A percentile compares a stretch with the other conserved stretches of the same genome.
phyloP scores from a whole-genome alignment of 2,888 invertebrate genomes.

The Zootermopsis nevadensis region DNA sequence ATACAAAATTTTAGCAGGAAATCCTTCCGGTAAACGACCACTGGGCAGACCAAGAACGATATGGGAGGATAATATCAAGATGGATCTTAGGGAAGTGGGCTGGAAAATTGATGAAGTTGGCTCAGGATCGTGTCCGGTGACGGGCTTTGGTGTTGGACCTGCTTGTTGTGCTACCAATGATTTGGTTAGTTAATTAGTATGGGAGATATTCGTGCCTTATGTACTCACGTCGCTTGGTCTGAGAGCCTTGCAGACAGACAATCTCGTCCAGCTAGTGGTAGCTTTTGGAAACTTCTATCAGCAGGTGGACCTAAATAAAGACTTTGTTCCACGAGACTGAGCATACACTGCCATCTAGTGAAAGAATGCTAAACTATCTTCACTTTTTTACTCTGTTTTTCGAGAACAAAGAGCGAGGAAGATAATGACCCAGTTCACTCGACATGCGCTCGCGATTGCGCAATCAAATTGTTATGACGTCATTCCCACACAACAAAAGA shows the following conservation, averaged over 20 bases:
- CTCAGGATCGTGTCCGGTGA: no score
- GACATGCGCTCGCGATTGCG: slow-evolving; percentile 41
- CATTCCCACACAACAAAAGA: slow-evolving; percentile 24
- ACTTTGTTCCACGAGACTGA: background rate
- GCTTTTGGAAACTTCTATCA: slow-evolving; percentile 8
- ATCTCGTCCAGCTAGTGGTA: slow-evolving; percentile 18
- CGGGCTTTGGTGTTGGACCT: no score
- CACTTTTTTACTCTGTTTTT: slow-evolving; percentile 3
- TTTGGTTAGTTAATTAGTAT: no score
- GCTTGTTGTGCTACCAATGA: no score
- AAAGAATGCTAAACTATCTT: slow-evolving; percentile 20
- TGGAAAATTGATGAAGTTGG: no score
- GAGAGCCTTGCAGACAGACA: background rate
- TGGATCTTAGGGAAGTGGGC: no score
- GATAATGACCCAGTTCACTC: slow-evolving; percentile 23
- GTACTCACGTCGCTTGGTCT: background rate
- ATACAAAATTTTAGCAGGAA: no score
- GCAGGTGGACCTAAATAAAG: background rate
- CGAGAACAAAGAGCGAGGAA: slow-evolving; percentile 2
- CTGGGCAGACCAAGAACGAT: no score
- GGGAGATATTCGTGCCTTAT: no score
- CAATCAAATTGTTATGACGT: slow-evolving; percentile 31
- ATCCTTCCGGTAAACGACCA: no score
- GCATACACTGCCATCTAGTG: slow-evolving; percentile 36
- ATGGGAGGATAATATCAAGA: no score